phyloP scores from a whole-genome alignment of 2,113 vertebrate species.

The Cardinalis cardinalis region DNA sequence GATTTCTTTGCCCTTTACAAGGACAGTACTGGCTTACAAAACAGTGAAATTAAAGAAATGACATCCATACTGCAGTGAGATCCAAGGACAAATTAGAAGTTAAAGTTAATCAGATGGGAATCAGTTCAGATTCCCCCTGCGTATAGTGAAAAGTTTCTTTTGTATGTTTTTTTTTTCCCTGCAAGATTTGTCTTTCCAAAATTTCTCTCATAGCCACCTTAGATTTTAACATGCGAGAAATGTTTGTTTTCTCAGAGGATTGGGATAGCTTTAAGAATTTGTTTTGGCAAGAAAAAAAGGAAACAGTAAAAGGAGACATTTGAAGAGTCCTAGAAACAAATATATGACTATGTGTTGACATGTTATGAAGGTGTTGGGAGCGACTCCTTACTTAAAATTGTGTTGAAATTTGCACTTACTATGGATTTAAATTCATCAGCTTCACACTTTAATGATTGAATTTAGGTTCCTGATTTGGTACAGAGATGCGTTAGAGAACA shows the following conservation, averaged over 20 bases:
- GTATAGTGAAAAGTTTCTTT: not conserved
- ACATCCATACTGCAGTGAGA: not conserved
- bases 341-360: constrained; percentile 67
- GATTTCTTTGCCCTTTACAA: constrained; percentile 19
- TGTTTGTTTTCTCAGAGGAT: constrained; percentile 39
- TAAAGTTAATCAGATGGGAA: constrained; percentile 29
- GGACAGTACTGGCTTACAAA: constrained; percentile 13
- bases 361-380: constrained; percentile 65
- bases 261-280: constrained; percentile 30
- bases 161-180: not conserved
- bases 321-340: constrained; percentile 66
- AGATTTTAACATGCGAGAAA: not conserved
- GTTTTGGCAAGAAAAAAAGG: constrained; percentile 54
- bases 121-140: not conserved
- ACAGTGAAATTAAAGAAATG: constrained; percentile 30
- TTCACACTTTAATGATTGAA: constrained; percentile 58
- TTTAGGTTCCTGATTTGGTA: constrained; percentile 38
- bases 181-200: not conserved
- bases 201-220: not conserved
- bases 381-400: constrained; percentile 54
- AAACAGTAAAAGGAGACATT: constrained; percentile 45
- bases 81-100: constrained; percentile 42
- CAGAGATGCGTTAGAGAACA: not conserved
- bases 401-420: constrained; percentile 63
- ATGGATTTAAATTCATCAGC: constrained; percentile 54